These are phyloP conservation scores for Fukomys damarensis DNA, from an alignment of 2,113 vertebrate species.

Conservation along the genomic window DNA sequence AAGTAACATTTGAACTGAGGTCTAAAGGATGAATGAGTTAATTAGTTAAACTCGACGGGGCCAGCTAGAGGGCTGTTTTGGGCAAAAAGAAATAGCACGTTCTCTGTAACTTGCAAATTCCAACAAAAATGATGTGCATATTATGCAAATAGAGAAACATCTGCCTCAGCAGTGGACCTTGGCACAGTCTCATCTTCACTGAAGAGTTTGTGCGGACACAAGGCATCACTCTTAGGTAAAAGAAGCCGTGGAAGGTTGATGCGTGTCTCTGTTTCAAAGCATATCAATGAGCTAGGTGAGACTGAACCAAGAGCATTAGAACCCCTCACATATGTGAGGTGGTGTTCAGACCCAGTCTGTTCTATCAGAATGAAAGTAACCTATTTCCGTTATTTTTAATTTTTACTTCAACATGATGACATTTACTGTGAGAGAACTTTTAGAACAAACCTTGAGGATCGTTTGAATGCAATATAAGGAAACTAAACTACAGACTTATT, in stretches of 20 bases:
- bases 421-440: neutral
- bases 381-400: neutral
- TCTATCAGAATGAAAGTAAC: neutral
- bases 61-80: neutral
- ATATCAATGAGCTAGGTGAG: neutral
- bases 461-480: neutral
- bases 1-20: neutral
- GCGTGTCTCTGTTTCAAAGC: neutral
- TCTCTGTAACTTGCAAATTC: neutral
- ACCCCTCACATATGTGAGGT: fast-evolving
- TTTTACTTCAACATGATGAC: neutral
- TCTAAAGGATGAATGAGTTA: neutral
- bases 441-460: neutral
- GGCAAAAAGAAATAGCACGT: neutral
- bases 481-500: neutral
- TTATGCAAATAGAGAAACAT: neutral
- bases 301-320: neutral
- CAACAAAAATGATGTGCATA: neutral
- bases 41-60: neutral
- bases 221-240: neutral
- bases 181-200: neutral
- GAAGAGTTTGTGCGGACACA: neutral
- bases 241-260: neutral
- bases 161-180: no score
- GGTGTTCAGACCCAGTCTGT: neutral